Evolutionary conservation across 1,140 invertebrate species (phyloP).

Genomic region (Anoplophora glabripennis): DNA sequence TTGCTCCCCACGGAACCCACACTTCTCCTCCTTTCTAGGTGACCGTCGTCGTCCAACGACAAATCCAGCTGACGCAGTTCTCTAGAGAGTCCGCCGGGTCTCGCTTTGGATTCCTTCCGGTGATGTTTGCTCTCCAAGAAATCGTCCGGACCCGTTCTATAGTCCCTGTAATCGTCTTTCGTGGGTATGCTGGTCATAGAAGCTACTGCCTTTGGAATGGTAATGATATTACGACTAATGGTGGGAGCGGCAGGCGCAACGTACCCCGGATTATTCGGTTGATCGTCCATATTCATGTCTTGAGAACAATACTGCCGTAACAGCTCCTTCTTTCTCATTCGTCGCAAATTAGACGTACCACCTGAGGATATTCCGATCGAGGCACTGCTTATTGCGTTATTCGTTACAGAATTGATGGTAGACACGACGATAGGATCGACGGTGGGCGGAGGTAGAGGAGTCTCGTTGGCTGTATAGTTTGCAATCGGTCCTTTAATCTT

Average conservation of each 20-base stretch:
- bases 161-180: constrained; percentile 73
- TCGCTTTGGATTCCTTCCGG: constrained; percentile 58
- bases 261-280: constrained; percentile 42
- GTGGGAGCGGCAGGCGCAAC: constrained; percentile 61
- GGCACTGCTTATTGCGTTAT: constrained; percentile 27
- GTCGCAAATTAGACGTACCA: constrained; percentile 65
- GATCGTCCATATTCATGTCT: constrained; percentile 80
- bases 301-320: constrained; percentile 81
- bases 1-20: constrained; percentile 49
- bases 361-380: constrained; percentile 27
- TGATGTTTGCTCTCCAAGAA: constrained; percentile 68
- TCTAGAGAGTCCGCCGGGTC: constrained; percentile 51
- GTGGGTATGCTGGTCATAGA: constrained; percentile 82
- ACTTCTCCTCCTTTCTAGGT: constrained; percentile 50
- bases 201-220: constrained; percentile 81
- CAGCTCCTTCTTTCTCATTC: constrained; percentile 88
- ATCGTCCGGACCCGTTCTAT: constrained; percentile 52
- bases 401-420: constrained; percentile 22
- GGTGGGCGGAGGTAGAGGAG: constrained; percentile 51
- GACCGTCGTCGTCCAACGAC: constrained; percentile 49
- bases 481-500: constrained; percentile 89
- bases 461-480: constrained; percentile 62
- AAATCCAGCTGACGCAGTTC: constrained; percentile 57
- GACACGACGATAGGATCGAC: constrained; percentile 23
- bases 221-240: constrained; percentile 69